These are phyloP conservation scores for Brachionus asplanchnoidis DNA, from an alignment of 1,140 invertebrate genomes.

Conservation along the genomic window DNA sequence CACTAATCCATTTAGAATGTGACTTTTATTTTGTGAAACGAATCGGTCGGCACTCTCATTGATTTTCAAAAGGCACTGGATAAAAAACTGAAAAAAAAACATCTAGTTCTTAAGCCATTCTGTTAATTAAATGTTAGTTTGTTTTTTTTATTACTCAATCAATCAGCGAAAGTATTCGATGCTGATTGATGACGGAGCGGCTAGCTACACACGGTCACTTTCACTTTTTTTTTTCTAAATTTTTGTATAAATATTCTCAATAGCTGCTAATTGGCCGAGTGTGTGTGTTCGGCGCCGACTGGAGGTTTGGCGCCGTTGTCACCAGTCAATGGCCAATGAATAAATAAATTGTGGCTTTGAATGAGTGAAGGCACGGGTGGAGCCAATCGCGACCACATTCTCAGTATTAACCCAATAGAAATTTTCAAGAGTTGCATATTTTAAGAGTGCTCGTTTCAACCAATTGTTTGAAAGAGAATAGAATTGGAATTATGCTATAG, in stretches of 20 bases:
- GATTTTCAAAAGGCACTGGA: not conserved
- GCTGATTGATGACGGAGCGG: not conserved
- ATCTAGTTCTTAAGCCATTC: not conserved
- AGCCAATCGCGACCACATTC: not conserved
- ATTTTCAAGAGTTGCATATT: not conserved
- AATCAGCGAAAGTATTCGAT: not conserved
- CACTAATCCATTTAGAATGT: conserved; percentile 5
- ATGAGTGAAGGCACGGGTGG: not conserved
- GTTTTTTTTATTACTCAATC: conserved; percentile 41
- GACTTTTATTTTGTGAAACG: not conserved
- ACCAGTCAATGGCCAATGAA: not conserved
- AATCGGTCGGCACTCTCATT: not conserved
- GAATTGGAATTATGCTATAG: not conserved
- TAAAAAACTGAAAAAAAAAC: not conserved
- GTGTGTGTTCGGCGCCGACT: not conserved
- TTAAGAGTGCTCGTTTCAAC: not conserved
- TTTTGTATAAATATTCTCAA: conserved; percentile 11
- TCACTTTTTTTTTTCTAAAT: conserved; percentile 1
- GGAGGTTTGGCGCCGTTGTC: not conserved
- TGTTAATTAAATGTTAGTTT: conserved; percentile 36
- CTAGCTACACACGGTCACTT: not conserved
- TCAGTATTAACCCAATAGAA: not conserved
- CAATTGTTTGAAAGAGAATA: not conserved
- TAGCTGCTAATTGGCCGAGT: conserved; percentile 23
- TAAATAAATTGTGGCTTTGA: not conserved